These are phyloP conservation scores for Drosophila algonquin DNA, from an alignment of 2,888 invertebrate genomes.

Conservation along the genomic window DNA sequence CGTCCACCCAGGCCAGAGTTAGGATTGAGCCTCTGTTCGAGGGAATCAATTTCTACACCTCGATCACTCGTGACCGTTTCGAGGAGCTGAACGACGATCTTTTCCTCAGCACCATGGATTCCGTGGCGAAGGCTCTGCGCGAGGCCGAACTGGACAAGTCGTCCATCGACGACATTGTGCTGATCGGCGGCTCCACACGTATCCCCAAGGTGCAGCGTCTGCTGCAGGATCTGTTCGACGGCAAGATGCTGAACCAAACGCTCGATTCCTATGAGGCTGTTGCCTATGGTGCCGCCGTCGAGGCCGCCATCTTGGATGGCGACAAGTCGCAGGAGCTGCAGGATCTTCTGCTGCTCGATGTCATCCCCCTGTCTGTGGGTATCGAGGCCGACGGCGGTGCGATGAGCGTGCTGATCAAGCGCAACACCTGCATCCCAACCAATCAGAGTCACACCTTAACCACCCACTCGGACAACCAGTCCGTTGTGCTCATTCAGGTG, in stretches of 20 bases:
- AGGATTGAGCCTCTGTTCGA: constrained; percentile 98
- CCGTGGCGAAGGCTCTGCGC: constrained; percentile 97
- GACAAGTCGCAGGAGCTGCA: constrained; percentile 95
- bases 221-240: constrained; percentile 97
- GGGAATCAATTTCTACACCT: constrained; percentile 98
- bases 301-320: constrained; percentile 97
- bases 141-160: constrained; percentile 98
- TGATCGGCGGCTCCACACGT: constrained; percentile 98
- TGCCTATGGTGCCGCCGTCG: constrained; percentile 98
- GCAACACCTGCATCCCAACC: constrained; percentile 98
- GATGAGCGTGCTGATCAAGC: constrained; percentile 98
- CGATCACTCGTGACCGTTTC: constrained; percentile 97
- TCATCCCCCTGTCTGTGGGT: constrained; percentile 95
- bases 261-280: constrained; percentile 99
- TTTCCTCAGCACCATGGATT: constrained; percentile 97
- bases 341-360: constrained; percentile 95
- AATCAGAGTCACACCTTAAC: constrained; percentile 93
- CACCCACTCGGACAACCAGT: constrained; percentile 98
- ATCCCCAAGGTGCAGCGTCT: constrained; percentile 99
- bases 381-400: constrained; percentile 96
- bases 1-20: constrained; percentile 94
- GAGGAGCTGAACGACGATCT: constrained; percentile 98
- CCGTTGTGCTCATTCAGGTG: constrained; percentile 96
- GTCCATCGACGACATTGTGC: constrained; percentile 94
- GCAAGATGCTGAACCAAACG: constrained; percentile 91